phyloP scores from a whole-genome alignment of 2,888 invertebrate genomes.

The Adineta ricciae region DNA sequence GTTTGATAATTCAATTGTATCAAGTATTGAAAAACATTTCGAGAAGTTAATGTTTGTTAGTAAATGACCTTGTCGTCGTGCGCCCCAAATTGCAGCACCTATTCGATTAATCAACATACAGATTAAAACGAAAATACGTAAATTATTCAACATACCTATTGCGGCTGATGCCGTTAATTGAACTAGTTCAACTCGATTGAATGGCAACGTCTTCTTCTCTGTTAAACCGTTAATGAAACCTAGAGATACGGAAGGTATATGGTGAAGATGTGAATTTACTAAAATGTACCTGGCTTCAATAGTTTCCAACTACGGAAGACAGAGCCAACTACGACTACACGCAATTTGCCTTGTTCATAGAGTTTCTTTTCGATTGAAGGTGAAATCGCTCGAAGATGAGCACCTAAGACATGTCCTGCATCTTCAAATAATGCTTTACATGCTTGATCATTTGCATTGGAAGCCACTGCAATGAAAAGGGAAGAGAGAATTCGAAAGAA shows the following conservation, averaged over 20 bases:
- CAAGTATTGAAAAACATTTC: not conserved
- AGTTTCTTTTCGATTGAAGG: not conserved
- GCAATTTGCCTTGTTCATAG: not conserved
- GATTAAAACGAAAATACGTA: not conserved
- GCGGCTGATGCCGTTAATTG: not conserved
- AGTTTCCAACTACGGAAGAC: slow-evolving; percentile 15
- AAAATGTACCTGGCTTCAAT: not conserved
- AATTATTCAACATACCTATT: not conserved
- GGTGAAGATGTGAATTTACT: not conserved
- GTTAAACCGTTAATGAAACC: not conserved
- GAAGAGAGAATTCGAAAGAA: not conserved
- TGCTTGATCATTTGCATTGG: not conserved
- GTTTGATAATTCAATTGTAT: not conserved
- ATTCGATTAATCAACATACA: not conserved
- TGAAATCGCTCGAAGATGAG: not conserved
- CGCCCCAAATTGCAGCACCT: slow-evolving; percentile 16
- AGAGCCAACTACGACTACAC: not conserved
- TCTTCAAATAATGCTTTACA: not conserved
- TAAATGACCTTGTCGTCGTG: too few species aligned
- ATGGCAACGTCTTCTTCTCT: not conserved
- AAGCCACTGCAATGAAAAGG: not conserved
- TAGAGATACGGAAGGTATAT: not conserved
- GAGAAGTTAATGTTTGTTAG: not conserved
- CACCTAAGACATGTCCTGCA: not conserved
- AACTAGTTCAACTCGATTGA: not conserved